Evolutionary conservation across 2,113 vertebrate genomes (phyloP).

Genomic region (Tichodroma muraria): DNA sequence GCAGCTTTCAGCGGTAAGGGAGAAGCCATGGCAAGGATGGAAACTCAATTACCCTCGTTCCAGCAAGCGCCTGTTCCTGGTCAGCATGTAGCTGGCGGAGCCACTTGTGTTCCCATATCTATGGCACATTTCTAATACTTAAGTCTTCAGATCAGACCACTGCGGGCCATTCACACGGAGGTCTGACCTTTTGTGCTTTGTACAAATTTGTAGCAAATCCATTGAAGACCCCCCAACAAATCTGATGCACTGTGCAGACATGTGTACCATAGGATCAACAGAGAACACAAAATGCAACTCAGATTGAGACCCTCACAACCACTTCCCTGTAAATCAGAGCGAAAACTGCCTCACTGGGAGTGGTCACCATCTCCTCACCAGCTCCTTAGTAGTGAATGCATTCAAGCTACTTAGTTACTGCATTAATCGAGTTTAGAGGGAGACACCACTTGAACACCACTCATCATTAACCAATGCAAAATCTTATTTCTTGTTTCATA

Average conservation of each 20-base stretch:
- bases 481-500: not conserved
- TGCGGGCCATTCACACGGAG: rapidly evolving
- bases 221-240: not conserved
- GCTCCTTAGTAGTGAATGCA: not conserved
- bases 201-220: not conserved
- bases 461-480: not conserved
- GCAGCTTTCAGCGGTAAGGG: conserved; percentile 12
- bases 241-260: not conserved
- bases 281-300: not conserved
- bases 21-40: not conserved
- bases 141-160: not conserved
- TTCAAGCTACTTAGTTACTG: not conserved
- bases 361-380: not conserved
- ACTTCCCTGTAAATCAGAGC: not conserved
- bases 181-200: not conserved
- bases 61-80: not conserved
- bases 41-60: not conserved
- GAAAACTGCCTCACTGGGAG: not conserved
- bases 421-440: not conserved
- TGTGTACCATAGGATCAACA: rapidly evolving
- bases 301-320: not conserved
- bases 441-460: not conserved
- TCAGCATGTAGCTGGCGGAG: not conserved
- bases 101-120: not conserved
- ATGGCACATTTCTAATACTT: not conserved